Base-by-base conservation (phyloP, 2,797 vertebrate species). In the Lindbergichthys nudifrons region DNA sequence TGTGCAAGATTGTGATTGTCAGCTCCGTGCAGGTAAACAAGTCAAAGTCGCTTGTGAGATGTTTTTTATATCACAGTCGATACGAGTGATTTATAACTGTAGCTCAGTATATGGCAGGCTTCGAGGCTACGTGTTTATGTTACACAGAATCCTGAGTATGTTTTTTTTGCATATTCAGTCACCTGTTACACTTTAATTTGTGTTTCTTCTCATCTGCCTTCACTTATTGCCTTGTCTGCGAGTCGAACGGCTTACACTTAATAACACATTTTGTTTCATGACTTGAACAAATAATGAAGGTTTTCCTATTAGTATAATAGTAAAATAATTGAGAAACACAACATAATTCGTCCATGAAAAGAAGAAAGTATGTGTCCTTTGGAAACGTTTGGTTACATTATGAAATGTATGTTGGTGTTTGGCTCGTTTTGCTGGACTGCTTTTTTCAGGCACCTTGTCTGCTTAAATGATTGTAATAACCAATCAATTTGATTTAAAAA, bases 211-310 rank as follows among this genome's bases (percentile, higher is more conserved):
- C 75, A 84, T 86, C 65, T 82, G 91, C 86, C 86, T 93, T 92
- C 83, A 84, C 82, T 81, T 87, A 74, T 89, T 91, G 90, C 88
- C 86, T 92, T 93, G 86, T 88, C 80, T 85, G 81, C 81, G 82
- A 85, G 89, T 83, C 83, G 26, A 19, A 56, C 50, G 88, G 73
- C 87, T 91, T 77, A 74, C 84, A 86, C 77, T 71, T 79, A 67
- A 84, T 59, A 50, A 56, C 48, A 62, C 64, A 46, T 73, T 70
- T 81, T 64, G 50, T 74, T 52, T 75, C 6, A 68, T 61, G 19
- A 62, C 42, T 70, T 15, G 36, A 57, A 50, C 4, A 53, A 13
- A 39, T 56, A 14, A 79, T 70, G 53, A 87, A 84, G 79, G 59
- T 85, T 82, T 71, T 81, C 41, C 46, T 64, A 52, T 72, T 30